Evolutionary conservation across 1,140 invertebrate species (phyloP), one percentile per base, ranked within the genome.

Genomic region (Leptinotarsa lineolata): DNA sequence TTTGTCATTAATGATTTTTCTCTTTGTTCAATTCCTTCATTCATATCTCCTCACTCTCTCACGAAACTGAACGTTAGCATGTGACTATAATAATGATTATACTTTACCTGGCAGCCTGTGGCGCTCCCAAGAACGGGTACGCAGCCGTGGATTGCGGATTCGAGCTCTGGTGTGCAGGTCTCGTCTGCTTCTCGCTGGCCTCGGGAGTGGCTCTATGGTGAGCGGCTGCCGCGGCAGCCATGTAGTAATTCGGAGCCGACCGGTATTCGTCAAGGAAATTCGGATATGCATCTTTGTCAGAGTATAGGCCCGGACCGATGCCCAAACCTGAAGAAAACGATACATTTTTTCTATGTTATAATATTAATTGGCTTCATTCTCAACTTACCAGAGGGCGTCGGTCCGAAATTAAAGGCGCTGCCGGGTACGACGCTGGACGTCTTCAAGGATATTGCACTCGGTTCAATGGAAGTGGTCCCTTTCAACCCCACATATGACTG

Each of bases 401-500:
- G 86, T 24, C 89, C 90, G 80, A 91, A 92, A 78, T 91, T 92
- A 73, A 92, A 92, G 70, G 90, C 90, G 81, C 90, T 91, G 21
- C 89, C 88, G 1, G 90, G 88, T 66, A 92, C 90, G 76, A 91
- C 88, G 75, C 87, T 89, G 1, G 88, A 82, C 46, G 89, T 89
- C 72, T 89, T 90, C 16, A 88, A 77, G 8, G 87, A 86, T 30
- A 88, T 86, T 12, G 87, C 85, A 15, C 86, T 81, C 60, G 87
- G 85, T 80, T 91, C 90, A 2, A 85, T 79, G 2, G 87, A 84
- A 0, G 85, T 74, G 20, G 73, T 80, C 15, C 82, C 83, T 58
- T 87, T 86, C 4, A 87, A 78, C 1, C 86, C 87, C 1, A 86
- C 84, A 72, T 88, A 88, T 16, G 88, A 85, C 78, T 89, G 88